Evolutionary conservation across 2,113 vertebrate species (phyloP), one percentile per base, ranked within the genome.

Genomic region (Saccopteryx leptura): DNA sequence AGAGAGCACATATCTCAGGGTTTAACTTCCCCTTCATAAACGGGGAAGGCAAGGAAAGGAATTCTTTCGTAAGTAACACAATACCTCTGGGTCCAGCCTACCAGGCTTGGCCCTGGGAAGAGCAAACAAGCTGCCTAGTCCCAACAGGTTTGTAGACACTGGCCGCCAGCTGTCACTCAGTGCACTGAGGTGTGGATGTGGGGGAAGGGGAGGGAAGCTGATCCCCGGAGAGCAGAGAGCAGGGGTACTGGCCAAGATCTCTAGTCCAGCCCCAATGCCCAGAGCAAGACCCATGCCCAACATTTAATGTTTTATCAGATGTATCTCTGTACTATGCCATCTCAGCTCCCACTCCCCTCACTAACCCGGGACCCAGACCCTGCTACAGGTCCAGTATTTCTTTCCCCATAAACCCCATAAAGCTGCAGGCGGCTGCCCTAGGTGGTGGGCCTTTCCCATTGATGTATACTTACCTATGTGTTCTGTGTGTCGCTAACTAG

Each of bases 31-130:
- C 88, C 60, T 84, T 97, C 93, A 88, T 76, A 96, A 96, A 95
- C 71, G 5, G 48, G 72, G 3, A 12, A 97, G 85, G 91, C 4
- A 1, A 97, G 86, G 75, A 91, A 95, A 93, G 91, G 93, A 97
- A 95, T 97, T 95, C 72, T 93, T 88, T 78, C 79, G 33, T 98
- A 90, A 96, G 98, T 97, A 98, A 98, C 28, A 90, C 5, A 76
- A 97, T 65, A 88, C 91, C 54, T 92, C 58, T 90, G 79, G 63
- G 19, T 95, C 96, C 96, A 0, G 58, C 72, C 95, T 94, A 98
- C 91, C 96, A 97, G 66, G 96, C 92, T 94, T 58, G 96, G 93
- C 79, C 84, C 97, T 98, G 98, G 98, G 98, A 98, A 98, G 97
- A 98, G 87, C 97, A 98, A 98, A 98, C 97, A 97, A 93, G 81